A percentile compares a stretch with the other conserved stretches of the same genome.
These are phyloP conservation scores for Corythoichthys intestinalis DNA, from an alignment of 2,113 vertebrate genomes.

Conservation along the genomic window DNA sequence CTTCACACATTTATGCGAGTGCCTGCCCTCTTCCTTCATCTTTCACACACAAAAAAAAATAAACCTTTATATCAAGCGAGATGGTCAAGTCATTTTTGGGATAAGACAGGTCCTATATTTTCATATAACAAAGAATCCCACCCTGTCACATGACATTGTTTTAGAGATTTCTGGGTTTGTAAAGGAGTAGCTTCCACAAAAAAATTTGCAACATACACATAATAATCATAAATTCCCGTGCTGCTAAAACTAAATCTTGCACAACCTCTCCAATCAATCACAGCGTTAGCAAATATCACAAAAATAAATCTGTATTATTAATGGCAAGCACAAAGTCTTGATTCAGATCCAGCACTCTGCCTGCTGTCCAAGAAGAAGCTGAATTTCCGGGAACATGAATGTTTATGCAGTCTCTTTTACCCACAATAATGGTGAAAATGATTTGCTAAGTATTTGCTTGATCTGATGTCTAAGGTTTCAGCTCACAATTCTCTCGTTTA, in stretches of 20 bases:
- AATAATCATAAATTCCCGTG: conserved; percentile 22
- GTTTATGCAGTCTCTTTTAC: conserved; percentile 29
- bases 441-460: conserved; percentile 30
- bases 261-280: conserved; percentile 30
- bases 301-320: conserved; percentile 43
- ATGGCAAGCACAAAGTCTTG: conserved; percentile 43
- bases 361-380: conserved; percentile 43
- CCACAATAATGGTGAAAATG: conserved; percentile 36
- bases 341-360: conserved; percentile 50
- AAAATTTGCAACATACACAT: not conserved
- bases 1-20: no score
- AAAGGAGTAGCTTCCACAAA: conserved; percentile 5
- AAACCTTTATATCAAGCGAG: no score
- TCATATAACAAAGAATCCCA: not conserved
- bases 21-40: no score
- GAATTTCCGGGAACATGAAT: conserved; percentile 53
- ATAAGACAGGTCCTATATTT: conserved; percentile 15
- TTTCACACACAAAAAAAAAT: no score
- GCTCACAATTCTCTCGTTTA: conserved; percentile 18
- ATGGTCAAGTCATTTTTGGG: conserved; percentile 3
- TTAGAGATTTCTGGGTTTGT: not conserved
- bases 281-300: conserved; percentile 38
- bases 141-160: conserved; percentile 6
- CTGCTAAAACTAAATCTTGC: conserved; percentile 30
- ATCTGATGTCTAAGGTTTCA: conserved; percentile 27